Evolutionary conservation across 2,888 invertebrate species (phyloP).

Genomic region (Choristoneura rosaceana): DNA sequence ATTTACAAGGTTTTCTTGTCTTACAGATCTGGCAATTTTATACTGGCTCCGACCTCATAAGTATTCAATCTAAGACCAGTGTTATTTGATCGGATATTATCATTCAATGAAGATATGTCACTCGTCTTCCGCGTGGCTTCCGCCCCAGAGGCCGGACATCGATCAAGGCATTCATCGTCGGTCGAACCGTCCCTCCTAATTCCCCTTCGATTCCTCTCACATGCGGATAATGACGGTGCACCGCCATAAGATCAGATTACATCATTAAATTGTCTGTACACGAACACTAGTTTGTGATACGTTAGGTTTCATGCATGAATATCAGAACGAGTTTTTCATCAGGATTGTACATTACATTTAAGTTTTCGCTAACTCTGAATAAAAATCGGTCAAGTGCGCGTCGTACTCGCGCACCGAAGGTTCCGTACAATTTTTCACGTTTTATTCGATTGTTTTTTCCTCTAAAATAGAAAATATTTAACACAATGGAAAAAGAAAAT

Average conservation of each 20-base stretch:
- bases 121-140: neutral
- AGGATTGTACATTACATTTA: neutral
- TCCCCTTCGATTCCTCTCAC: conserved; percentile 11
- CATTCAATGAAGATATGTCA: conserved; percentile 16
- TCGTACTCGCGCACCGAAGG: too few species aligned
- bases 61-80: neutral
- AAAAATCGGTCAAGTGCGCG: neutral
- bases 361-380: neutral
- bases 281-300: neutral
- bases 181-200: conserved; percentile 12
- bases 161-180: conserved; percentile 18
- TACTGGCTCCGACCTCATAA: neutral
- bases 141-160: conserved; percentile 9
- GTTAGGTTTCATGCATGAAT: neutral
- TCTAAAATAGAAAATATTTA: too few species aligned
- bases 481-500: too few species aligned
- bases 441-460: too few species aligned
- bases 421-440: too few species aligned
- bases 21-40: too few species aligned
- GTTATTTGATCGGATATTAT: conserved; percentile 4
- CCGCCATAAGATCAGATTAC: conserved; percentile 13
- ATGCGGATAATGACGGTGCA: conserved; percentile 1
- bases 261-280: conserved; percentile 9
- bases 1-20: too few species aligned
- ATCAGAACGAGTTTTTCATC: neutral